phyloP scores from a whole-genome alignment of 2,888 invertebrate species.

The Heliconius ismenius region DNA sequence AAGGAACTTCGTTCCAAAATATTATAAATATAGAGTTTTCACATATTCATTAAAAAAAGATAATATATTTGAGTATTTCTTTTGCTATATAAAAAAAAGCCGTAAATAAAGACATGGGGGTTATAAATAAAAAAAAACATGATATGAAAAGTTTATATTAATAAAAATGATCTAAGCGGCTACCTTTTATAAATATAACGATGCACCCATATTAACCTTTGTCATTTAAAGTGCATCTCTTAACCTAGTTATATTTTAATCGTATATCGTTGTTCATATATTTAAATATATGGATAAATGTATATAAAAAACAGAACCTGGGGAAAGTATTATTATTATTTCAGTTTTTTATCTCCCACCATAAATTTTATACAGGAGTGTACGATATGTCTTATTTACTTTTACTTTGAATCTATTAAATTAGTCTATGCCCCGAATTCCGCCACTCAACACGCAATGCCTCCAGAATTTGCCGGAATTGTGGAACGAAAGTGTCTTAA shows the following conservation, averaged over 20 bases:
- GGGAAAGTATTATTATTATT: not conserved
- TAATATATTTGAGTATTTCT: too few species aligned
- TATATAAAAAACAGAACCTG: too few species aligned
- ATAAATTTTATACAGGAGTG: not conserved
- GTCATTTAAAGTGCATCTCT: conserved; percentile 12
- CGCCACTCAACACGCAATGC: too few species aligned
- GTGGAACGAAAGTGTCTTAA: too few species aligned
- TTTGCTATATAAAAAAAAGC: not conserved
- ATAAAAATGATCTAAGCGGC: not conserved
- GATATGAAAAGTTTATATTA: not conserved
- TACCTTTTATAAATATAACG: not conserved
- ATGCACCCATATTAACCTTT: not conserved
- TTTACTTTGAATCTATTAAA: too few species aligned
- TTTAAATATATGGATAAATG: not conserved
- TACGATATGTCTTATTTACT: not conserved
- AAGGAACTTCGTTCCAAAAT: too few species aligned
- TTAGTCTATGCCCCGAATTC: too few species aligned
- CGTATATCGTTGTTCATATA: not conserved
- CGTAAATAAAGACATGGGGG: not conserved
- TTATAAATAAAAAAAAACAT: not conserved
- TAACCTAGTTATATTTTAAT: conserved; percentile 2
- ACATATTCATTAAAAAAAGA: too few species aligned
- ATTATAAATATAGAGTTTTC: too few species aligned
- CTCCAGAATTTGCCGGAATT: too few species aligned
- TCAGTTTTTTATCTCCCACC: not conserved